A percentile compares a stretch with the other conserved stretches of the same genome.
Evolutionary conservation across 1,140 invertebrate species (phyloP).

Genomic region (Drosophila rufa): DNA sequence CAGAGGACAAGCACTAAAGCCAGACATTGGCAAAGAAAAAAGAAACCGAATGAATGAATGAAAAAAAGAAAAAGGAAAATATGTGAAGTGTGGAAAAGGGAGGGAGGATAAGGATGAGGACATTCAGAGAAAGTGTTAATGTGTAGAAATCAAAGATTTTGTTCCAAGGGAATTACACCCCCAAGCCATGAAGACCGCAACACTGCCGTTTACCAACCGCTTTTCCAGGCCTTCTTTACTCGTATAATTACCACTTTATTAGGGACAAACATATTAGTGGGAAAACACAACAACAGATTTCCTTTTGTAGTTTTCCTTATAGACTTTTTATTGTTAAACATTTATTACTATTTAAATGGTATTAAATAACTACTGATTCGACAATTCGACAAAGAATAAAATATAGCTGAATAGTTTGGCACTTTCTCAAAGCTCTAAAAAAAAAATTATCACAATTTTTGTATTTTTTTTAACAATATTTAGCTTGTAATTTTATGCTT

Average conservation of each 20-base stretch:
- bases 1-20: neutral
- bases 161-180: slow-evolving; percentile 6
- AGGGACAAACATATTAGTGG: slow-evolving; percentile 49
- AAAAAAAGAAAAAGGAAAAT: neutral
- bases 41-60: neutral
- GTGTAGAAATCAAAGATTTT: slow-evolving; percentile 7
- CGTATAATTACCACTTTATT: slow-evolving; percentile 57
- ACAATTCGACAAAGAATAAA: too few species aligned
- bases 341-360: too few species aligned
- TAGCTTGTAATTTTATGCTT: too few species aligned
- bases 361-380: too few species aligned
- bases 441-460: too few species aligned
- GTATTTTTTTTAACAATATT: too few species aligned
- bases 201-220: neutral
- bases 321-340: too few species aligned
- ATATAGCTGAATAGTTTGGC: too few species aligned
- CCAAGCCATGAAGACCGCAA: slow-evolving; percentile 1
- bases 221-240: slow-evolving; percentile 10
- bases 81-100: neutral
- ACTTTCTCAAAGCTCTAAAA: too few species aligned
- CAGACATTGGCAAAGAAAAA: neutral
- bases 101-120: neutral
- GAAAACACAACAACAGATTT: slow-evolving; percentile 43
- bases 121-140: neutral
- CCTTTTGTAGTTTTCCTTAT: slow-evolving; percentile 34